Evolutionary conservation across 2,888 invertebrate genomes (phyloP).

Genomic region (Falcaria lacertinaria): DNA sequence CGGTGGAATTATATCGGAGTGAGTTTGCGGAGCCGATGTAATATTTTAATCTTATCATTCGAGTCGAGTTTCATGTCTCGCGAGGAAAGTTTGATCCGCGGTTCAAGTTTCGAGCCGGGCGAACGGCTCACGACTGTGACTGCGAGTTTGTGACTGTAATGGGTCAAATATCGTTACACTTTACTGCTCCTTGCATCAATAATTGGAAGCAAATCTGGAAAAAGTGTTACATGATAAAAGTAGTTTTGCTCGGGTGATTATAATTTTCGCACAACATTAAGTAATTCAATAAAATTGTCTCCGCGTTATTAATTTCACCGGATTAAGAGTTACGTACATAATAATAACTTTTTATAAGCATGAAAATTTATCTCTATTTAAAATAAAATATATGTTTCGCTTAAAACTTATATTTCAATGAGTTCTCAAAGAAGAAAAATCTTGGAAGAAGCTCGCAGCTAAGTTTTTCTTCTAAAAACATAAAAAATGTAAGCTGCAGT

Average conservation of each 20-base stretch:
- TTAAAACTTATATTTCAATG: neutral
- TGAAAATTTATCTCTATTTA: no score
- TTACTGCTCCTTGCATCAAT: neutral
- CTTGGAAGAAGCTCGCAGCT: neutral
- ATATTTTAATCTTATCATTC: slow-evolving; percentile 75
- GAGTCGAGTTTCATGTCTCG: slow-evolving; percentile 68
- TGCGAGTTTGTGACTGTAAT: slow-evolving; percentile 17
- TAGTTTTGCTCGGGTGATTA: no score
- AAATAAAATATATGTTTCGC: no score
- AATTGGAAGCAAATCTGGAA: neutral
- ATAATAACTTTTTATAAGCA: no score
- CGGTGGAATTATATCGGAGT: slow-evolving; percentile 44
- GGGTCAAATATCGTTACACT: neutral
- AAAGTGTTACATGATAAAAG: neutral
- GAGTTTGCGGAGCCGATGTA: slow-evolving; percentile 60
- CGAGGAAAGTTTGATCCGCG: slow-evolving; percentile 67
- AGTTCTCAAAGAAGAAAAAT: neutral
- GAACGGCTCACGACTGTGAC: slow-evolving; percentile 55
- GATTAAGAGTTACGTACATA: no score
- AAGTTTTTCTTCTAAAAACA: neutral
- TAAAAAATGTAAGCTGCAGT: neutral
- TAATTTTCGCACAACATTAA: no score
- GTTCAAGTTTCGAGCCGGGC: slow-evolving; percentile 60
- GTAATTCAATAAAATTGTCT: no score
- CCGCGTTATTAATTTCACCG: no score